Conservation (phyloP, 2,888 invertebrate species). For the Crocallis elinguaria region DNA sequence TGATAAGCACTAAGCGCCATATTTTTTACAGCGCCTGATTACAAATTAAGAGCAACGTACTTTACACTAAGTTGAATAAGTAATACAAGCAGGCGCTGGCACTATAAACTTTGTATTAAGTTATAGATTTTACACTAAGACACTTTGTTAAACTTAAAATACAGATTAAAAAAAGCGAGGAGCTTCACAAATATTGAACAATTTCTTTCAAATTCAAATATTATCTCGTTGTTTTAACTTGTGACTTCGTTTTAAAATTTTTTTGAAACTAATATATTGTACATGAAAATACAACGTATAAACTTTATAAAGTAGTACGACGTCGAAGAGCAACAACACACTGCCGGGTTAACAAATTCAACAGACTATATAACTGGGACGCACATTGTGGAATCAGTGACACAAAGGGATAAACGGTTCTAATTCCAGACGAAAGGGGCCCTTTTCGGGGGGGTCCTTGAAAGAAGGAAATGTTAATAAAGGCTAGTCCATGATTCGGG, state of each 20-base stretch:
- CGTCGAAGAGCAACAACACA: constrained; percentile 44
- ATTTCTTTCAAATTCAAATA: neutral
- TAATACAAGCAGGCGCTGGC: constrained; percentile 36
- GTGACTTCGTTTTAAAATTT: neutral
- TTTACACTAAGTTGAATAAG: neutral
- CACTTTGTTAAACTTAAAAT: neutral
- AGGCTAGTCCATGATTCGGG: constrained; percentile 5
- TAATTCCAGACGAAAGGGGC: constrained; percentile 23
- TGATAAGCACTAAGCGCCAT: constrained; percentile 33
- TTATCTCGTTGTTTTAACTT: too few relatives aligned
- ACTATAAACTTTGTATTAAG: too few relatives aligned
- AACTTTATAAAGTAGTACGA: too few relatives aligned
- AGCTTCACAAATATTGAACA: neutral
- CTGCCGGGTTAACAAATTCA: constrained; percentile 47
- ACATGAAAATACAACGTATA: constrained; percentile 34
- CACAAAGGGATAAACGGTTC: constrained; percentile 47
- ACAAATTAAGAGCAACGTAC: constrained; percentile 32
- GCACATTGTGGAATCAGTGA: constrained; percentile 42
- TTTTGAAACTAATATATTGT: neutral
- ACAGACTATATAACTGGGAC: constrained; percentile 59
- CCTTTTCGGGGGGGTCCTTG: constrained; percentile 27
- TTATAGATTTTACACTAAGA: neutral
- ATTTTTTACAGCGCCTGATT: constrained; percentile 42
- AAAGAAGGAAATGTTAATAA: constrained; percentile 35
- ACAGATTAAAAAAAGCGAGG: neutral